Evolutionary conservation across 2,797 vertebrate genomes (phyloP).

Genomic region (Acanthurus lineatus): DNA sequence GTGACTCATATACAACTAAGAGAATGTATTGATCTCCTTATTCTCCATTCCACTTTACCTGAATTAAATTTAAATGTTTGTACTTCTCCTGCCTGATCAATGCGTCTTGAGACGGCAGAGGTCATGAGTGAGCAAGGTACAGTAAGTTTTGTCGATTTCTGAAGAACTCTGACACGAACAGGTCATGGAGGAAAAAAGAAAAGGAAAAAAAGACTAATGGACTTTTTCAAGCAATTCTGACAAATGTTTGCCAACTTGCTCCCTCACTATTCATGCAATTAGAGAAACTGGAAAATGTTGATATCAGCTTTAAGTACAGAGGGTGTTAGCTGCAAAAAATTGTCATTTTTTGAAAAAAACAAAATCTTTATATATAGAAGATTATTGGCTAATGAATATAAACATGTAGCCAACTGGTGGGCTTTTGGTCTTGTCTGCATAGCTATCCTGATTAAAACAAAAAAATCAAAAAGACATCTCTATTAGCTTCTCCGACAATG

Average conservation of each 20-base stretch:
- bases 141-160: background rate
- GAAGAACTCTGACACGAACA: background rate
- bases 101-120: conserved; percentile 33
- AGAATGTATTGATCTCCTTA: conserved; percentile 57
- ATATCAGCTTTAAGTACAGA: background rate
- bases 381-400: conserved; percentile 5
- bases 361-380: conserved; percentile 29
- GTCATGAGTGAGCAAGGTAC: conserved; percentile 21
- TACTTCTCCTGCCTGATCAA: conserved; percentile 26
- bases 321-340: conserved; percentile 10
- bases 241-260: background rate
- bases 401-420: conserved; percentile 32
- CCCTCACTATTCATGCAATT: background rate
- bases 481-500: conserved; percentile 68
- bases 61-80: conserved; percentile 46
- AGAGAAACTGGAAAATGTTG: background rate
- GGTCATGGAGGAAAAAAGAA: background rate
- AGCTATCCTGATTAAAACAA: conserved; percentile 47
- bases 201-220: conserved; percentile 7
- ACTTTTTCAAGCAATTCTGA: background rate
- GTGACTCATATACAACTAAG: conserved; percentile 38
- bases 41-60: conserved; percentile 52
- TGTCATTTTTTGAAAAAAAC: conserved; percentile 29
- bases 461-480: conserved; percentile 68
- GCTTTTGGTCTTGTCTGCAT: conserved; percentile 39